Evolutionary conservation across 2,888 invertebrate species (phyloP), one percentile per base, ranked within the genome.

Genomic region (Papilio protenor): DNA sequence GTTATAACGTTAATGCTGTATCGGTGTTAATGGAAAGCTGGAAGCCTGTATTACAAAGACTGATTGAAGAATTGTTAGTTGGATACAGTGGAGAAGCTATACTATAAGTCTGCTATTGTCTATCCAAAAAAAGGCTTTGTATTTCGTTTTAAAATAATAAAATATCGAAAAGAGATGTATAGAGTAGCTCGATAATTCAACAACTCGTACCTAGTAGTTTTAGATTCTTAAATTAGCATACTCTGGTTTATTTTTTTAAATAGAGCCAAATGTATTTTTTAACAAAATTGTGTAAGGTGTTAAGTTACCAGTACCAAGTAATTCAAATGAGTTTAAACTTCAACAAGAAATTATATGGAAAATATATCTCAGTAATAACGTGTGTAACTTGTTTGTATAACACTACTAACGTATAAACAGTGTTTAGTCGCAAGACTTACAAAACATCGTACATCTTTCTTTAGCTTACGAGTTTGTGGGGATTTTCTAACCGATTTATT

Each of bases 401-500:
- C 27, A 23, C 21, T 21, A 52, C 52, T 52, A 18, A 16, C 14
- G 45, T 61, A 61, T 66, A 66, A 75, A 75, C 33, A 75, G 49
- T 64, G 64, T 49, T 75, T 75, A 66, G 18, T 27, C 23, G n/a
- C 73, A 27, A 49, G 21, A 49, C 33, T 61, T 61, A 73, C 59
- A 55, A 71, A 49, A 49, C 18, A 14, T 49, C 57, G 23, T 47
- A 70, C 57, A 49, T 76, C 70, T 76, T 59, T 70, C 57, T 23
- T 18, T 59, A 33, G 47, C 70, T 76, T 59, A 76, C 57, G 49
- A 27, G 23, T 61, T 73, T 12, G 55, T 23, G 11, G 16, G 75
- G 55, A 45, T 75, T 69, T 69, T 16, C 61, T 76, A 72, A 72
- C 61, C 49, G 72, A 76, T 76, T 72, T 76, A 76, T 76, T 21